phyloP scores from a whole-genome alignment of 2,797 vertebrate genomes.

The Sylvilagus floridanus region DNA sequence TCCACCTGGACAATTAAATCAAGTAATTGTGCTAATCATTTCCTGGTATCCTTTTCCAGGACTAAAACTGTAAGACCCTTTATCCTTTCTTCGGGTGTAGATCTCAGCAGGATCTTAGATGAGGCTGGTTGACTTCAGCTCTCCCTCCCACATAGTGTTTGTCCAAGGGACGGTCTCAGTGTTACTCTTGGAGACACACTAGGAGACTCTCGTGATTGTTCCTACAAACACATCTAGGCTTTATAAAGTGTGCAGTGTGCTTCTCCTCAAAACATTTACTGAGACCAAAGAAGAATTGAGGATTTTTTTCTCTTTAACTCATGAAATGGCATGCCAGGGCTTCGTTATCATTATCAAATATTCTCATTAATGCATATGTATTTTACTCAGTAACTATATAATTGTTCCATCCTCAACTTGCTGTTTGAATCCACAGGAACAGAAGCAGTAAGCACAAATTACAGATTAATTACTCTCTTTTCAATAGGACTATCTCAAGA shows the following conservation, averaged over 20 bases:
- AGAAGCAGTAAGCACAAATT: conserved; percentile 10
- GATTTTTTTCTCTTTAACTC: not conserved
- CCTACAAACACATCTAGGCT: not conserved
- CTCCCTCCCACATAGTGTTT: not conserved
- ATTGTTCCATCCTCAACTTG: conserved; percentile 14
- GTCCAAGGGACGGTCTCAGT: not conserved
- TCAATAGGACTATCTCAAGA: conserved; percentile 88
- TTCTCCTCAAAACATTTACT: not conserved
- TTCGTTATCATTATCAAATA: not conserved
- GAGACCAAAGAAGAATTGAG: not conserved
- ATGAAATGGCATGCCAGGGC: not conserved
- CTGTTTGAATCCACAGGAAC: not conserved
- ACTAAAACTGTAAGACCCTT: not conserved
- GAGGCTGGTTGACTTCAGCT: not conserved
- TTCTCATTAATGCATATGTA: not conserved
- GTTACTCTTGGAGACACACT: not conserved
- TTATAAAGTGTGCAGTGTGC: not conserved
- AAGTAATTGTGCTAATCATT: not conserved
- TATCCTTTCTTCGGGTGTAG: not conserved
- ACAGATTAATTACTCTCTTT: conserved; percentile 34
- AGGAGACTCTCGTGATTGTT: not conserved
- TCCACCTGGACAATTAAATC: not conserved
- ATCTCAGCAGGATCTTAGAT: not conserved
- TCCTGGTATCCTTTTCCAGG: not conserved
- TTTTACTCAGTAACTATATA: not conserved